Percentiles rank a stretch among this genome's conserved stretches.
Evolutionary conservation across 2,797 vertebrate species (phyloP).

Genomic region (Graptemys geographica): DNA sequence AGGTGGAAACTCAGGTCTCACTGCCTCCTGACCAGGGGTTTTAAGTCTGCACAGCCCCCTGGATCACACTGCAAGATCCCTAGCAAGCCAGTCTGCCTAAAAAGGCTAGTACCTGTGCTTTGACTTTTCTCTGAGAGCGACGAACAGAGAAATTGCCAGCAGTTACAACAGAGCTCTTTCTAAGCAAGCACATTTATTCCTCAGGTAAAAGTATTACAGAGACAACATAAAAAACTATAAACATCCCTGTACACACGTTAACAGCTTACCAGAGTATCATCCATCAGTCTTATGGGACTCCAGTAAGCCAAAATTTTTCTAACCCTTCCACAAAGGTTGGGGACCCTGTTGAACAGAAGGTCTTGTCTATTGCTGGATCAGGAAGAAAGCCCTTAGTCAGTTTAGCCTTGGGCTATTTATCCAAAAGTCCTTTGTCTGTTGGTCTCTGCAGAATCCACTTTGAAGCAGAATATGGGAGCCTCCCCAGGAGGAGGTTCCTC

Average conservation of each 20-base stretch:
- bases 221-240: not conserved
- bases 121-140: not conserved
- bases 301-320: not conserved
- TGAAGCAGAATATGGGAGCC: not conserved
- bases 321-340: not conserved
- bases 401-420: too few species aligned
- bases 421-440: not conserved
- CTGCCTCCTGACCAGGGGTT: not conserved
- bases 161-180: not conserved
- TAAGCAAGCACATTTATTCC: not conserved
- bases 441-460: not conserved
- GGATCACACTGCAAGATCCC: not conserved
- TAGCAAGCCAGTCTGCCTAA: not conserved
- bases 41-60: not conserved
- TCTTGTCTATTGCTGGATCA: not conserved
- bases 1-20: not conserved
- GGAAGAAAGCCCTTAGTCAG: not conserved
- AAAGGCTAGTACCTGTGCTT: not conserved
- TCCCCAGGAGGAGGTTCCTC: not conserved
- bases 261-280: not conserved
- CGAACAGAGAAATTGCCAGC: not conserved
- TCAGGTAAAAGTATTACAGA: not conserved
- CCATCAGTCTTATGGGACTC: not conserved
- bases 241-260: not conserved
- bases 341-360: not conserved